phyloP scores from a whole-genome alignment of 2,113 vertebrate genomes.

The Pollimyrus isidori region DNA sequence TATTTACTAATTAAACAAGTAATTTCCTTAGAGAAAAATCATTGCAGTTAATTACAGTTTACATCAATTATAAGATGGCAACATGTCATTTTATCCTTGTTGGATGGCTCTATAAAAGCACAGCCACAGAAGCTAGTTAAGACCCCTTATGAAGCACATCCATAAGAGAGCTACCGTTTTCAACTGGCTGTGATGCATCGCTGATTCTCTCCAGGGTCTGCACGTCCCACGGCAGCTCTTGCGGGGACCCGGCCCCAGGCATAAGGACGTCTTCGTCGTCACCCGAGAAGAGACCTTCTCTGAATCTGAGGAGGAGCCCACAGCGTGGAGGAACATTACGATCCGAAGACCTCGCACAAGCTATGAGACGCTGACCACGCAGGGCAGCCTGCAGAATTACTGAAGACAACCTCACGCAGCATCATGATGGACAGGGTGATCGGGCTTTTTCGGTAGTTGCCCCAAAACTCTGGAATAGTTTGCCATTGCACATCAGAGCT shows the following conservation, averaged over 20 bases:
- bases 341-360: background rate
- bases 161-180: background rate
- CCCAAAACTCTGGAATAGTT: no score
- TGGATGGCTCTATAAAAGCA: background rate
- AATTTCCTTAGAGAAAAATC: background rate
- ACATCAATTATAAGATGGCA: background rate
- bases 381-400: background rate
- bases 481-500: no score
- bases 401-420: background rate
- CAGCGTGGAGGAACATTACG: background rate
- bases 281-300: slow-evolving; percentile 53
- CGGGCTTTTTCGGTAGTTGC: no score
- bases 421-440: background rate
- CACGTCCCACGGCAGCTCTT: slow-evolving; percentile 64
- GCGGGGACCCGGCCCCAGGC: slow-evolving; percentile 57
- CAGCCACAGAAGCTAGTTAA: background rate
- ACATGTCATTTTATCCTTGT: background rate
- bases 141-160: background rate
- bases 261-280: slow-evolving; percentile 56
- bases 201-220: slow-evolving; percentile 40
- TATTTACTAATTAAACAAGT: background rate
- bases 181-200: slow-evolving; percentile 27
- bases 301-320: slow-evolving; percentile 35
- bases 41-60: background rate
- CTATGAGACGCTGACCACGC: background rate